Conservation (phyloP, 2,113 vertebrate genomes). For the Poecilia latipinna region DNA sequence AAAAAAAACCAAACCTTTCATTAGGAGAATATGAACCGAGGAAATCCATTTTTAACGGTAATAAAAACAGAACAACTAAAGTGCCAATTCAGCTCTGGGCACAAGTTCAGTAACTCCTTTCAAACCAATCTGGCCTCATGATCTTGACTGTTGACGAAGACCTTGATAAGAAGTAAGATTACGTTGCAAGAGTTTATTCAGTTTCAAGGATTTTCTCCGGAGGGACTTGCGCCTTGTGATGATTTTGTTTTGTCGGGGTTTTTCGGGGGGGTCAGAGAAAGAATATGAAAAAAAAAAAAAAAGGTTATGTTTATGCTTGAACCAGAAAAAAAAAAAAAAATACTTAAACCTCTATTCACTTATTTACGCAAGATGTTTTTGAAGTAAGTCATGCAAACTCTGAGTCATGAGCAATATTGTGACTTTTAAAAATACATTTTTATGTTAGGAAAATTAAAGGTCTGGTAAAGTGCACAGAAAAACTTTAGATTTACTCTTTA, state of each 20-base stretch:
- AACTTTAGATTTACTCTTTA: too few species aligned
- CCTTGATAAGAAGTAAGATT: slow-evolving; percentile 23
- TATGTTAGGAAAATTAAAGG: too few species aligned
- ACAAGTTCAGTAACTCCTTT: slow-evolving; percentile 36
- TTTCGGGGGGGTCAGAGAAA: neutral
- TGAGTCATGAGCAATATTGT: too few species aligned
- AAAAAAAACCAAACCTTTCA: slow-evolving; percentile 52
- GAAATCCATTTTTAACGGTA: slow-evolving; percentile 38
- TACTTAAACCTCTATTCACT: too few species aligned
- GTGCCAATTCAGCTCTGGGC: slow-evolving; percentile 25
- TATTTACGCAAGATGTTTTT: too few species aligned
- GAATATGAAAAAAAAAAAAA: neutral
- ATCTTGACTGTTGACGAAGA: slow-evolving; percentile 40
- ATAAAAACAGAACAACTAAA: slow-evolving; percentile 38
- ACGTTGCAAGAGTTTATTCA: slow-evolving; percentile 23
- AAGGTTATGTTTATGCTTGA: too few species aligned
- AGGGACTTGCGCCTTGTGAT: slow-evolving; percentile 19
- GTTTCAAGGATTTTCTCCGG: slow-evolving; percentile 15
- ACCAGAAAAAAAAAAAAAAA: too few species aligned
- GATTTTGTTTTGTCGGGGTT: neutral
- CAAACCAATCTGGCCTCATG: slow-evolving; percentile 43
- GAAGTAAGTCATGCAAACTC: too few species aligned
- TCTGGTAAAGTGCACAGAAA: too few species aligned
- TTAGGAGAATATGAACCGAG: slow-evolving; percentile 44
- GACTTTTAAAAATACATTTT: too few species aligned